Percentiles rank a stretch among this genome's conserved stretches.
phyloP scores from a whole-genome alignment of 1,140 invertebrate species.

The Hirudo medicinalis region DNA sequence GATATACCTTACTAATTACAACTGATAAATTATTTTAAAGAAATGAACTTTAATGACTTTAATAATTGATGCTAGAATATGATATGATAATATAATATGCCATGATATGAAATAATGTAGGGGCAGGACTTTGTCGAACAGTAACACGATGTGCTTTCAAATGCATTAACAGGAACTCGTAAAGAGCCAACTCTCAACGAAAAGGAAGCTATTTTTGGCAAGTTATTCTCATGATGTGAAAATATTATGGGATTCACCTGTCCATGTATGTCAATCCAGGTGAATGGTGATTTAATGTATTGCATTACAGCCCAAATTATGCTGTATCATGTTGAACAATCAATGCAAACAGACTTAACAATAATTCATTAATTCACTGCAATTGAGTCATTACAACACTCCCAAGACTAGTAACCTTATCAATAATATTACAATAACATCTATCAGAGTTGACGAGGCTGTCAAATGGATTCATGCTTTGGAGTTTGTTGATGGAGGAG shows the following conservation, averaged over 20 bases:
- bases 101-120: no score
- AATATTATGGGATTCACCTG: constrained; percentile 31
- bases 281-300: background rate
- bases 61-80: no score
- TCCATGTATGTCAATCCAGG: background rate
- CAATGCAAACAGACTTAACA: background rate
- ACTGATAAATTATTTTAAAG: no score
- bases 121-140: no score
- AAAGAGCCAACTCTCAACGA: constrained; percentile 38
- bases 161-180: constrained; percentile 35
- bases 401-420: no score
- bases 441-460: constrained; percentile 35
- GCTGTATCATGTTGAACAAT: no score
- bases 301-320: no score
- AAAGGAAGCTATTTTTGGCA: constrained; percentile 34
- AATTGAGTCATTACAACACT: no score
- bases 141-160: background rate
- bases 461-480: constrained; percentile 35
- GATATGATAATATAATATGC: no score
- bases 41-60: no score
- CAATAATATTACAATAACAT: no score
- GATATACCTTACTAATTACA: no score
- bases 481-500: constrained; percentile 34
- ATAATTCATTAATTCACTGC: background rate
- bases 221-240: constrained; percentile 36